phyloP scores from a whole-genome alignment of 2,888 invertebrate genomes.

The Nomada ferruginata region DNA sequence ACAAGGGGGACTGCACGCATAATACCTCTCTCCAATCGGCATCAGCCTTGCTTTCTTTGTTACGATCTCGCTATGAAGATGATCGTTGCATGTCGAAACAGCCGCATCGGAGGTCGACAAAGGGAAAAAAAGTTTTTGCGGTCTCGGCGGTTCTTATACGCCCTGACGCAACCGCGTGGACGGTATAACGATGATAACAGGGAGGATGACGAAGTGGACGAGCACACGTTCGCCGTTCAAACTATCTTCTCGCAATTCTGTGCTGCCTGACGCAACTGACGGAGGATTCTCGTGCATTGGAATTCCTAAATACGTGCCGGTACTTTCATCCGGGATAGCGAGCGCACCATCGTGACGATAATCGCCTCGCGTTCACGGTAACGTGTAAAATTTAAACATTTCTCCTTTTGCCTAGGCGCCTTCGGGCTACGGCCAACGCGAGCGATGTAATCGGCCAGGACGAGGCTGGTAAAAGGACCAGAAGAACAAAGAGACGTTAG shows the following conservation, averaged over 20 bases:
- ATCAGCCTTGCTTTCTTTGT: constrained; percentile 60
- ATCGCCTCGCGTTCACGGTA: constrained; percentile 29
- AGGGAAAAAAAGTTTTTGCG: constrained; percentile 53
- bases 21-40: constrained; percentile 38
- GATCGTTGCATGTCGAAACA: constrained; percentile 59
- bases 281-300: constrained; percentile 37
- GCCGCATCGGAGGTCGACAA: constrained; percentile 51
- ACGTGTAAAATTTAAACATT: constrained; percentile 42
- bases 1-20: constrained; percentile 50
- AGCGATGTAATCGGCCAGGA: neutral
- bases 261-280: constrained; percentile 30
- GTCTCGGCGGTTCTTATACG: constrained; percentile 59
- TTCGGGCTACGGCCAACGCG: constrained; percentile 18
- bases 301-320: constrained; percentile 55
- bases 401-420: constrained; percentile 6
- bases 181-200: constrained; percentile 40
- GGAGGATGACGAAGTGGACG: constrained; percentile 44
- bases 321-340: constrained; percentile 51
- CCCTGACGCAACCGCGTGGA: constrained; percentile 64
- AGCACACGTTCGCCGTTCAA: constrained; percentile 22
- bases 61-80: constrained; percentile 52
- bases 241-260: constrained; percentile 36
- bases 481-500: constrained; percentile 28
- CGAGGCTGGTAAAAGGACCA: constrained; percentile 1
- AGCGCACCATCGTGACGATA: constrained; percentile 37